Evolutionary conservation across 2,797 vertebrate species (phyloP), one percentile per base, ranked within the genome.

Genomic region (Myoxocephalus aenaeus): DNA sequence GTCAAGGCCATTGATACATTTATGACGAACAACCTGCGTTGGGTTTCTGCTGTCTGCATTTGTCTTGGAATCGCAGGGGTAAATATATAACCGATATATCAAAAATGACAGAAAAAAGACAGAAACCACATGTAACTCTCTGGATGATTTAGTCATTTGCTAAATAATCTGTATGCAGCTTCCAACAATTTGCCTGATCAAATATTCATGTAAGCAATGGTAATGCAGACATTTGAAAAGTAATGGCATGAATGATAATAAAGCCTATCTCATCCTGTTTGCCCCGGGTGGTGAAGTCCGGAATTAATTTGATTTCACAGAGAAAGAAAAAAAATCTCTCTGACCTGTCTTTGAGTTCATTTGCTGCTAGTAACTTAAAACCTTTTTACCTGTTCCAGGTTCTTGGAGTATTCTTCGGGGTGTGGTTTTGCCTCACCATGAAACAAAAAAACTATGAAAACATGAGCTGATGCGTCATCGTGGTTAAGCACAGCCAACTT

Each of bases 21-120:
- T 27, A 69, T 89, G 62, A 0, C 77, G 42, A 91, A 63, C 36
- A 87, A 85, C 62, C 46, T 91, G 65, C 8, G 83, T 62, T 88
- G 84, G 86, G 80, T 90, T 2, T 75, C 75, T 1, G 78, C 62
- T 54, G 70, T 91, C 63, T 89, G 82, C 70, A 79, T 90, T 7
- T 40, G 38, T 59, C 86, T 91, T 22, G 86, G 84, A 76, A 0
- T 88, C 18, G 12, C 58, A 27, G 88, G 86, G 86, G 88, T 91
- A 78, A 79, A 77, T 34, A 50, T 22, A 46, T 4, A 22, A 1
- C 20, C 42, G 3, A 53, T 38, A 13, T 27, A 61, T 53, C 1
- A 27, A 32, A 46, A 48, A 44, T 13, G 50, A 3, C 10, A 11
- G 15, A 13, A 40, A 17, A 46, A 46, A 59, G 42, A 64, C 7